phyloP scores from a whole-genome alignment of 2,113 vertebrate species.

The Odontophorus gujanensis region DNA sequence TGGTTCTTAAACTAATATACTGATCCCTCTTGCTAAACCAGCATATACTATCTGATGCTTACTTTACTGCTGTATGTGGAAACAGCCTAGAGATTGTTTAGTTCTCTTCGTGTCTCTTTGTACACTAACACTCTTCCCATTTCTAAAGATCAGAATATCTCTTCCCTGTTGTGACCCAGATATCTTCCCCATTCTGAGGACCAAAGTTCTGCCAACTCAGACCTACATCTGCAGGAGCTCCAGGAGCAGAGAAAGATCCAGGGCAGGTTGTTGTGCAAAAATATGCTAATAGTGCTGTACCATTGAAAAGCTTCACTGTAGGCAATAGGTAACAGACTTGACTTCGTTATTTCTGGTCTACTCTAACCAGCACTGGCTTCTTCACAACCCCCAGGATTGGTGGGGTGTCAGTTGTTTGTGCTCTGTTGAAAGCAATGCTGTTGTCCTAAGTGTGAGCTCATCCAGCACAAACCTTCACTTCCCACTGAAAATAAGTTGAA shows the following conservation, averaged over 20 bases:
- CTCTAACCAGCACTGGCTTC: not conserved
- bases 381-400: not conserved
- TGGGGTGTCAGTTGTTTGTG: not conserved
- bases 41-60: not conserved
- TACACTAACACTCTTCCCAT: not conserved
- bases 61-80: not conserved
- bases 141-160: not conserved
- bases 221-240: not conserved
- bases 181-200: not conserved
- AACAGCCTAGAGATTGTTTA: not conserved
- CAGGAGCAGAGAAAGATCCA: not conserved
- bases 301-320: not conserved
- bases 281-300: not conserved
- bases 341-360: not conserved
- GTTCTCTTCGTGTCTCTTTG: not conserved
- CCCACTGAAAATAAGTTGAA: not conserved
- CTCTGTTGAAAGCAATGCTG: not conserved
- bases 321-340: not conserved
- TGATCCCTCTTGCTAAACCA: too few relatives aligned
- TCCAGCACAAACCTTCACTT: not conserved
- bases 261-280: not conserved
- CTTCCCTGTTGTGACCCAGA: not conserved
- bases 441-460: not conserved
- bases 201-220: not conserved
- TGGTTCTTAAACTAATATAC: too few relatives aligned